These are phyloP conservation scores for Python bivittatus DNA, from an alignment of 2,113 vertebrate species.

Conservation along the genomic window DNA sequence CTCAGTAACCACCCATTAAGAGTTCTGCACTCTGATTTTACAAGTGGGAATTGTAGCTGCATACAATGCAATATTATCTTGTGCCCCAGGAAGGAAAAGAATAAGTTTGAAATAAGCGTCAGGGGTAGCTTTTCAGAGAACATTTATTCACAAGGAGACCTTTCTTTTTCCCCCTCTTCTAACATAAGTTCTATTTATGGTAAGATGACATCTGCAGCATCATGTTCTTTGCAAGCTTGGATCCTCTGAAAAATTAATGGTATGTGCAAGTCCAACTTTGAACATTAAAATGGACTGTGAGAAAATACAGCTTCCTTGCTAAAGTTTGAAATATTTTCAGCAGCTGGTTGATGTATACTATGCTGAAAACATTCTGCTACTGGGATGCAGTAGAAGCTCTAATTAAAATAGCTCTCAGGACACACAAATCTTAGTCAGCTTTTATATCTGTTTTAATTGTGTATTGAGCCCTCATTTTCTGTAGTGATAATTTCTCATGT, in stretches of 20 bases:
- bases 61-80: constrained; percentile 34
- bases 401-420: background rate
- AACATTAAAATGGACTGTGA: constrained; percentile 29
- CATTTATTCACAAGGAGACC: constrained; percentile 59
- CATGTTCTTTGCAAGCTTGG: constrained; percentile 54
- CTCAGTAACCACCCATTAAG: constrained; percentile 24
- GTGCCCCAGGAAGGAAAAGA: constrained; percentile 22
- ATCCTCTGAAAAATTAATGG: constrained; percentile 60
- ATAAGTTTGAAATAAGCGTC: constrained; percentile 9
- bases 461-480: background rate
- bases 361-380: background rate
- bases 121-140: background rate
- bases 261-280: constrained; percentile 53
- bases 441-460: background rate
- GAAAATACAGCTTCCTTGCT: background rate
- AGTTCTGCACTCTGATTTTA: constrained; percentile 28
- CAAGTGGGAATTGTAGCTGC: constrained; percentile 18
- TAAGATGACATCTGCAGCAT: constrained; percentile 52
- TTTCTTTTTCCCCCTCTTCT: constrained; percentile 32
- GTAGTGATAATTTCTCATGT: background rate
- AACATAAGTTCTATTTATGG: constrained; percentile 62
- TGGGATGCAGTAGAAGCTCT: background rate
- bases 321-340: background rate
- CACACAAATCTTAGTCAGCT: background rate
- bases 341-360: background rate